These are phyloP conservation scores for Peribatodes rhomboidaria DNA, from an alignment of 2,888 invertebrate genomes.

Conservation along the genomic window DNA sequence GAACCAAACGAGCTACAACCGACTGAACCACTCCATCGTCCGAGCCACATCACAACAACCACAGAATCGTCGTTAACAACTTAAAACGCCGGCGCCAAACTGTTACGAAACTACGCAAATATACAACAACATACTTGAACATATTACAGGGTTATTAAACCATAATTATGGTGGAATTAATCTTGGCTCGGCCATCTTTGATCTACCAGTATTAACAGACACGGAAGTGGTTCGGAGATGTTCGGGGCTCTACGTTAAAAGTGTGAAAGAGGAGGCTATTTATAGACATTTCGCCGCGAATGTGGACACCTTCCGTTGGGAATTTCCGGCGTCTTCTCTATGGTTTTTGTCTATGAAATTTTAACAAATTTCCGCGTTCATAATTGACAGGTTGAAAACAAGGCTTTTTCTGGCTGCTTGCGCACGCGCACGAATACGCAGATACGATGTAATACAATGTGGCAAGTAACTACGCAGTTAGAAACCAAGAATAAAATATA, in stretches of 20 bases:
- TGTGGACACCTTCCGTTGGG: constrained; percentile 59
- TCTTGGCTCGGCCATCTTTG: constrained; percentile 65
- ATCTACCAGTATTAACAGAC: constrained; percentile 67
- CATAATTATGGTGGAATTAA: constrained; percentile 71
- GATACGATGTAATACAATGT: neutral
- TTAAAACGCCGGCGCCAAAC: constrained; percentile 42
- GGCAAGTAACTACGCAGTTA: neutral
- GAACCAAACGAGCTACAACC: neutral
- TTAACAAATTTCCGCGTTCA: constrained; percentile 29
- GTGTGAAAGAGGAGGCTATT: constrained; percentile 50
- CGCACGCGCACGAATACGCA: neutral
- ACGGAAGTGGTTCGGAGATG: constrained; percentile 62
- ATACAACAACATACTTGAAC: constrained; percentile 44
- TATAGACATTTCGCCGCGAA: constrained; percentile 59
- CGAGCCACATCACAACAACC: constrained; percentile 33
- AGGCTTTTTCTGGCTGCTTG: constrained; percentile 13
- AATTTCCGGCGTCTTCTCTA: constrained; percentile 35
- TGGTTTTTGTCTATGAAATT: constrained; percentile 31
- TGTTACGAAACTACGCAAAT: constrained; percentile 45
- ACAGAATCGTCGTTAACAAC: constrained; percentile 34
- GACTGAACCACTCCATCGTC: constrained; percentile 20
- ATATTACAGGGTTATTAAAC: constrained; percentile 62
- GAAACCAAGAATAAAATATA: neutral
- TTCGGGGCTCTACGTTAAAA: constrained; percentile 42
- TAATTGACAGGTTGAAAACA: constrained; percentile 33